phyloP scores from a whole-genome alignment of 2,113 vertebrate genomes.

The Nothobranchius kuhntae region DNA sequence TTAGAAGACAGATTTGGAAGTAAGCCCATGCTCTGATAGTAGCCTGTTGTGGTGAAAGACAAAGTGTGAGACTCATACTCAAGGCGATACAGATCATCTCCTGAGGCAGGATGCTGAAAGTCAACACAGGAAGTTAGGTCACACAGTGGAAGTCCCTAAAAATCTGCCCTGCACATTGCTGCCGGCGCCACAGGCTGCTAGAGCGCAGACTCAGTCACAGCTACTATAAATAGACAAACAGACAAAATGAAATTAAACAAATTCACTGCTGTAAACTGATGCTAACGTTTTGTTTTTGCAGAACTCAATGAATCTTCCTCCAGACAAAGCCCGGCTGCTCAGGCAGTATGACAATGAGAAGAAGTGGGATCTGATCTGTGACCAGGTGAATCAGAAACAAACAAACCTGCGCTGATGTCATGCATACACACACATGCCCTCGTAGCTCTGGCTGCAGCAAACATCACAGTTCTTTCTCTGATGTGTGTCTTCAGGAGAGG shows the following conservation, averaged over 20 bases:
- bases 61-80: conserved; percentile 12
- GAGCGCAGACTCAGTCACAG: conserved; percentile 10
- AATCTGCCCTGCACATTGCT: conserved; percentile 8
- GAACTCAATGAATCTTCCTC: conserved; percentile 98
- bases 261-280: conserved; percentile 14
- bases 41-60: conserved; percentile 28
- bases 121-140: conserved; percentile 78
- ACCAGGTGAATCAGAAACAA: conserved; percentile 83
- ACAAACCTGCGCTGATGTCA: neutral
- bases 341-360: conserved; percentile 96
- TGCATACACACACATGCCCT: conserved; percentile 7
- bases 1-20: conserved; percentile 37
- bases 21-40: conserved; percentile 6
- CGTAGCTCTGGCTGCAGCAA: neutral
- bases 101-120: conserved; percentile 62
- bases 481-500: conserved; percentile 81
- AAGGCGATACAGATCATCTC: conserved; percentile 55
- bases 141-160: conserved; percentile 38
- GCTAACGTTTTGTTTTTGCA: conserved; percentile 67
- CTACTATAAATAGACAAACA: conserved; percentile 24
- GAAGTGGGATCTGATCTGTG: conserved; percentile 98
- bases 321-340: conserved; percentile 94
- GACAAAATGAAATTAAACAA: neutral
- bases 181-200: conserved; percentile 37
- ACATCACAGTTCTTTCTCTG: conserved; percentile 12